Evolutionary conservation across 1,140 invertebrate genomes (phyloP).

Genomic region (Odontomachus brunneus): DNA sequence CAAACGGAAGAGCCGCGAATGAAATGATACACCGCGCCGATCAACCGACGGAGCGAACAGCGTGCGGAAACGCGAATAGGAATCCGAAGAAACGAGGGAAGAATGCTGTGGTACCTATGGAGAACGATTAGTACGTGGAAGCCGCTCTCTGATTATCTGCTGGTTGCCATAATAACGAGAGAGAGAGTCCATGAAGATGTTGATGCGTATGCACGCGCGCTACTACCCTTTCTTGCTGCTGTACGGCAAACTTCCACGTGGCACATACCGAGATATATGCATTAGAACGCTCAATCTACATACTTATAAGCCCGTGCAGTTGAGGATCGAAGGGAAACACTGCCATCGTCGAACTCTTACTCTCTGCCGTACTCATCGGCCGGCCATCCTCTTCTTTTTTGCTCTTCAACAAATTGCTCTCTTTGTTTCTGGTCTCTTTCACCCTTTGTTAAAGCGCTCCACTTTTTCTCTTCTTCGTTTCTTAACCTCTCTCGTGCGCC

Average conservation of each 20-base stretch:
- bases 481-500: neutral
- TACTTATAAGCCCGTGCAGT: conserved; percentile 75
- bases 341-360: conserved; percentile 40
- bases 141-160: conserved; percentile 84
- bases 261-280: conserved; percentile 65
- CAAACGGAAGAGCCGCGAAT: conserved; percentile 62
- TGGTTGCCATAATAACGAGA: conserved; percentile 82
- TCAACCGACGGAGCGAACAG: conserved; percentile 54
- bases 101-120: conserved; percentile 60
- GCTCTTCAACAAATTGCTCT: neutral
- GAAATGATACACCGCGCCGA: conserved; percentile 41
- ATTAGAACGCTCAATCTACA: conserved; percentile 81
- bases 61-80: conserved; percentile 27
- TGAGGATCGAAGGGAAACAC: conserved; percentile 70
- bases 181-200: conserved; percentile 84
- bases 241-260: conserved; percentile 24
- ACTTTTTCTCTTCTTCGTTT: neutral
- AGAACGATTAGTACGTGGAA: conserved; percentile 64
- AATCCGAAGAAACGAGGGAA: conserved; percentile 67
- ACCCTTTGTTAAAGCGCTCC: conserved; percentile 30
- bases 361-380: conserved; percentile 3
- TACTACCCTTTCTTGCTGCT: conserved; percentile 15
- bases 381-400: neutral
- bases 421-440: conserved; percentile 26
- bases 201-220: conserved; percentile 76